Base-by-base conservation (phyloP, 1,140 invertebrate genomes). In the Campodea augens region DNA sequence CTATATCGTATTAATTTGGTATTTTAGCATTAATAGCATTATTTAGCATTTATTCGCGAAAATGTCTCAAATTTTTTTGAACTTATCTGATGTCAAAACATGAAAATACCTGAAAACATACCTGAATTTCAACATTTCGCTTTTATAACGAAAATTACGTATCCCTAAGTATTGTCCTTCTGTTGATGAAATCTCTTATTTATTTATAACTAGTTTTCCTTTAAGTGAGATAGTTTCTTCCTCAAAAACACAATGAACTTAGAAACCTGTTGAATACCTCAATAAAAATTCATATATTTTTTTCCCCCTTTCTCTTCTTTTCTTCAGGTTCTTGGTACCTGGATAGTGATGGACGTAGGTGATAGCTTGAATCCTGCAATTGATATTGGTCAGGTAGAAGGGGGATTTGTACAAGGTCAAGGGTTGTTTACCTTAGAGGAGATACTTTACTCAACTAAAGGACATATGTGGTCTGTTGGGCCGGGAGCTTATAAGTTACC, bases 381-480 rank as follows among this genome's bases (percentile, higher is more conserved):
- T 49, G 76, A 79, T 54, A 73, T 79, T 51, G 77, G 76, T 10
- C 76, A 79, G 60, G 73, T 79, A 18, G 77, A 79, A 62, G 76
- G 77, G 15, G 75, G 68, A 1, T 78, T 77, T 58, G 63, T 72
- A 45, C 75, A 77, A 62, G 75, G 75, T 2, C 73, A 74, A 58
- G 75, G 75, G 21, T 61, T 74, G 36, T 74, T 66, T 53, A 71
- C 71, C 4, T 57, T 78, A 54, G 76, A 79, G 56, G 72, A 77
- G 53, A 59, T 73, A 51, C 57, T 69, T 36, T 69, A 71, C 51
- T 68, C 72, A 18, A 65, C 71, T 2, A 57, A 56, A 37, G 75
- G 75, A 4, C 65, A 63, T 49, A 58, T 73, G 15, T 54, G 71
- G 22, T 72, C 74, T 0, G 57, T 62, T 37, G 75, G 76, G 2